A percentile compares a stretch with the other conserved stretches of the same genome.
These are phyloP conservation scores for Neoniphon sammara DNA, from an alignment of 2,797 vertebrate genomes.

Conservation along the genomic window DNA sequence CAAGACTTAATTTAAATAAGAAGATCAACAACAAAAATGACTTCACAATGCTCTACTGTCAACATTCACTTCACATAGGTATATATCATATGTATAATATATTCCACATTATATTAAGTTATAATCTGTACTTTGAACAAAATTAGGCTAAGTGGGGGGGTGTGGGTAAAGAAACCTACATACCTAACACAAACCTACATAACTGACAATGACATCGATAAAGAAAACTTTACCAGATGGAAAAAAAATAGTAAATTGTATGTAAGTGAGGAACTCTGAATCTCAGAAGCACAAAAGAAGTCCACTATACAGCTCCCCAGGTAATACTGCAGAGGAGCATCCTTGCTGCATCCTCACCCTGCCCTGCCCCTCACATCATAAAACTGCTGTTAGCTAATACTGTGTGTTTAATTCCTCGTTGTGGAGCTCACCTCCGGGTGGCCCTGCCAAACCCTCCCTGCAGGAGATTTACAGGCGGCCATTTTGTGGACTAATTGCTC, in stretches of 20 bases:
- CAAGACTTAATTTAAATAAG: not conserved
- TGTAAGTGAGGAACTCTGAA: conserved; percentile 15
- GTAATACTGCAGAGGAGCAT: conserved; percentile 40
- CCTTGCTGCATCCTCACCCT: conserved; percentile 43
- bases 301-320: conserved; percentile 30
- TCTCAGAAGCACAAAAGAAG: conserved; percentile 14
- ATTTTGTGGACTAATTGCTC: conserved; percentile 83
- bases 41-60: conserved; percentile 1
- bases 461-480: conserved; percentile 79
- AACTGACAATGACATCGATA: not conserved
- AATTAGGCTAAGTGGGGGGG: not conserved
- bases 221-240: not conserved
- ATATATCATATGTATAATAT: too few relatives aligned
- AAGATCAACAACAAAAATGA: not conserved
- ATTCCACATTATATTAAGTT: not conserved
- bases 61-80: not conserved
- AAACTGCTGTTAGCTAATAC: conserved; percentile 74
- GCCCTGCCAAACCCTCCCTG: conserved; percentile 74
- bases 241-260: conserved; percentile 4
- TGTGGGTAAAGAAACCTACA: too few relatives aligned
- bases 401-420: conserved; percentile 77
- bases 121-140: not conserved
- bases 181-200: not conserved
- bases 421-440: conserved; percentile 71
- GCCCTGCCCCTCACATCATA: conserved; percentile 67